These are phyloP conservation scores for Pyxicephalus adspersus DNA, from an alignment of 2,113 vertebrate species.

Conservation along the genomic window DNA sequence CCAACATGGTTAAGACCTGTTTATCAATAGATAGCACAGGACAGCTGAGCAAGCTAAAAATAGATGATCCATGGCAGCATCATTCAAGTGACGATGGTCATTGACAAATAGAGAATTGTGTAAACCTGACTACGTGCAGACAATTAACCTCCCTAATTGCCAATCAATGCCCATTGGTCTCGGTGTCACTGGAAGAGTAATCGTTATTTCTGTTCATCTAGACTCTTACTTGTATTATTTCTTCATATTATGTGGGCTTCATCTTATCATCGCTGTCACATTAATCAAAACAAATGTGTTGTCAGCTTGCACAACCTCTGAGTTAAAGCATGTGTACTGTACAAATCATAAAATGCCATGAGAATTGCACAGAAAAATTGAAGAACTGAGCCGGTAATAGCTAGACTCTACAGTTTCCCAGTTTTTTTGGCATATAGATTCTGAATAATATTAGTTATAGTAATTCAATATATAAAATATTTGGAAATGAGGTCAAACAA, in stretches of 20 bases:
- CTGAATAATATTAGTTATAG: too few species aligned
- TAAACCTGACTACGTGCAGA: constrained; percentile 3
- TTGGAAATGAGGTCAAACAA: too few species aligned
- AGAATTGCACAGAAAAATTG: too few species aligned
- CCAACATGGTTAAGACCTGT: not conserved
- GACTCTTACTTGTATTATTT: not conserved
- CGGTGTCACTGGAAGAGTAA: not conserved
- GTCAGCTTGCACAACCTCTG: too few species aligned
- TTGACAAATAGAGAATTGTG: not conserved
- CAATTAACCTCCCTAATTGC: constrained; percentile 20
- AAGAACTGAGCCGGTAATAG: too few species aligned
- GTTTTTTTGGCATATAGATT: too few species aligned
- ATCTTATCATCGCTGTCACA: too few species aligned
- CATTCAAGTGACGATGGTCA: not conserved
- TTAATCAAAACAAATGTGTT: too few species aligned
- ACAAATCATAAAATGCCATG: too few species aligned
- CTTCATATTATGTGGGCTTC: not conserved
- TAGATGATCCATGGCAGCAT: not conserved
- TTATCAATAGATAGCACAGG: not conserved
- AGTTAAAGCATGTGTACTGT: too few species aligned
- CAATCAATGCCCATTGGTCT: constrained; percentile 5
- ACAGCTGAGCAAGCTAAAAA: not conserved
- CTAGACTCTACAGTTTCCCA: too few species aligned
- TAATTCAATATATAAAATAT: too few species aligned
- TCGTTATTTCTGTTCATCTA: not conserved